A percentile compares a stretch with the other conserved stretches of the same genome.
Evolutionary conservation across 1,140 invertebrate genomes (phyloP).

Genomic region (Camponotus vicinus): DNA sequence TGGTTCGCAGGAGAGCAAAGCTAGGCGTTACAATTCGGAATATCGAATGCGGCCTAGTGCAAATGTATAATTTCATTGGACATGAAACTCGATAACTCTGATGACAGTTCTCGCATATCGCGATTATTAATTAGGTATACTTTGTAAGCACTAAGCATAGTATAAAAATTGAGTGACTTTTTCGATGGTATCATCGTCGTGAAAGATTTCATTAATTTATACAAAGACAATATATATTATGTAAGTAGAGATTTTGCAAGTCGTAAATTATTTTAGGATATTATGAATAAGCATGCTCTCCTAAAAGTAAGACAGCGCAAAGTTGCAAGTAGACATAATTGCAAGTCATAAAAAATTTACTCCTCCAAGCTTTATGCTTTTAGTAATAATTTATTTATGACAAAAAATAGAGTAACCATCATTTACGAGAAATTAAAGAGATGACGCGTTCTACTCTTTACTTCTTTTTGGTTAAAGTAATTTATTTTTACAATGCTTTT

Average conservation of each 20-base stretch:
- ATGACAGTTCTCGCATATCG: constrained; percentile 43
- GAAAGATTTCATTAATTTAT: constrained; percentile 52
- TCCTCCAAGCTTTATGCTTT: neutral
- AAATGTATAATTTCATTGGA: constrained; percentile 62
- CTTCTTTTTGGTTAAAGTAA: neutral
- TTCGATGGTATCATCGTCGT: constrained; percentile 15
- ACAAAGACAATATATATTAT: neutral
- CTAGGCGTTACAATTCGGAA: constrained; percentile 40
- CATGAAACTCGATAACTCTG: constrained; percentile 65
- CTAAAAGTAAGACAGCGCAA: neutral
- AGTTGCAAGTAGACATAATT: neutral
- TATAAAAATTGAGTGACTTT: constrained; percentile 29
- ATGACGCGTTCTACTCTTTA: neutral
- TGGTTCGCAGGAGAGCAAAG: neutral
- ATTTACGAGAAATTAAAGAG: constrained; percentile 21
- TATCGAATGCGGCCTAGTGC: constrained; percentile 45
- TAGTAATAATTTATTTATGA: neutral
- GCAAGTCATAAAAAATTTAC: neutral
- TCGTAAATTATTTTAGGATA: neutral
- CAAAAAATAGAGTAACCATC: neutral
- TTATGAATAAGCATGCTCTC: neutral
- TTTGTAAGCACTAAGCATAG: constrained; percentile 11
- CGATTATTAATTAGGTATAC: constrained; percentile 66
- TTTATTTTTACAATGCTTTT: constrained; percentile 36
- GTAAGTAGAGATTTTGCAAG: neutral